Conservation (phyloP, 2,797 vertebrate genomes). For the Philypnodon macrostomus region DNA sequence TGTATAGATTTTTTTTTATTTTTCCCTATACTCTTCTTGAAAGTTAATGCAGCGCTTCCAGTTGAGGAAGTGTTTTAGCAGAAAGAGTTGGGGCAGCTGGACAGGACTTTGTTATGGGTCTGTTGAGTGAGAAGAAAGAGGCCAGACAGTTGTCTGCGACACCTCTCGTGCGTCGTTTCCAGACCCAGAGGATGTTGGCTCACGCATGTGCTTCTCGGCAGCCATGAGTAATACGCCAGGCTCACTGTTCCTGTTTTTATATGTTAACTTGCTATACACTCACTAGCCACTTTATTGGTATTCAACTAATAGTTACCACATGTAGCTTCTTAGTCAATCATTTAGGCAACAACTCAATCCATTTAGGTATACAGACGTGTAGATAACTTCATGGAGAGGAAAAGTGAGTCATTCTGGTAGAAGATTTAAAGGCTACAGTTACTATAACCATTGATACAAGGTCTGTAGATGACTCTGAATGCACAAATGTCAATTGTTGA, state of each 20-base stretch:
- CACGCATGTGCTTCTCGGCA: constrained; percentile 18
- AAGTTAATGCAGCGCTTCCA: constrained; percentile 6
- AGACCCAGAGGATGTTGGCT: constrained; percentile 25
- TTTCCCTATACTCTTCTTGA: background rate
- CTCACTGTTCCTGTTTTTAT: background rate
- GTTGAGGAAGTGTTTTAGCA: constrained; percentile 36
- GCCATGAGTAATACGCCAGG: constrained; percentile 16
- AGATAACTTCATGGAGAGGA: too few species aligned
- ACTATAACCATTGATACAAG: too few species aligned
- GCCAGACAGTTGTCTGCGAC: constrained; percentile 19
- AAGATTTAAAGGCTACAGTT: too few species aligned
- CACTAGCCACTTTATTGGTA: too few species aligned
- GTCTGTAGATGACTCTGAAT: too few species aligned
- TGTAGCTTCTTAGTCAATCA: too few species aligned
- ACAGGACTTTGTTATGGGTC: constrained; percentile 38
- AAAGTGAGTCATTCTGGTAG: too few species aligned
- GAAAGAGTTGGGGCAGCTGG: constrained; percentile 14
- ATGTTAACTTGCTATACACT: too few species aligned
- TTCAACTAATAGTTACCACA: too few species aligned
- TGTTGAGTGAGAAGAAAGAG: constrained; percentile 14
- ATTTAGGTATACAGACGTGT: too few species aligned
- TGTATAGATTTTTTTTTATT: background rate
- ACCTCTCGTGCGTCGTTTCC: constrained; percentile 24
- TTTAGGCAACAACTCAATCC: too few species aligned
- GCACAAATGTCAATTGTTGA: too few species aligned